Conservation (phyloP, 2,113 vertebrate species). For the Eira barbara region DNA sequence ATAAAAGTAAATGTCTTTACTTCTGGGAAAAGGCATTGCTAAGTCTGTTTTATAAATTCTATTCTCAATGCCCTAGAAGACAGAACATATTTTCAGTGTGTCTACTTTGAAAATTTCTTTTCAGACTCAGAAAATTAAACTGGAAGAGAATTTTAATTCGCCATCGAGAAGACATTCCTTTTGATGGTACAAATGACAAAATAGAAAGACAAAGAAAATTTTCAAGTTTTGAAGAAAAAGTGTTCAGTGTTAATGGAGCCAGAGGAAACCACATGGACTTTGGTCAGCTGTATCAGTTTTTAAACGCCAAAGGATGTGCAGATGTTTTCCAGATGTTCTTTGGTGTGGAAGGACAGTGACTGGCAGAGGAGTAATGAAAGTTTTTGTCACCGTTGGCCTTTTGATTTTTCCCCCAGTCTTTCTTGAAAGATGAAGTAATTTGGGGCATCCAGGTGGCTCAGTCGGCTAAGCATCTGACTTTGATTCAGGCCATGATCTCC, state of each 20-base stretch:
- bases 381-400: not conserved
- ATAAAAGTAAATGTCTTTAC: not conserved
- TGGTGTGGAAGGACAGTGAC: conserved; percentile 85
- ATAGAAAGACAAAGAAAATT: conserved; percentile 85
- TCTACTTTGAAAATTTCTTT: conserved; percentile 65
- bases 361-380: not conserved
- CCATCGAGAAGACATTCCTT: conserved; percentile 92
- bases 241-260: conserved; percentile 91
- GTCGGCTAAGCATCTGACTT: not conserved
- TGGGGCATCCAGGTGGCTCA: not conserved
- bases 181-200: conserved; percentile 76
- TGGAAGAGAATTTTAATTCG: conserved; percentile 98
- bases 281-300: conserved; percentile 94
- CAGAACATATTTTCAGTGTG: not conserved
- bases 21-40: not conserved
- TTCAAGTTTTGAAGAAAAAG: conserved; percentile 91
- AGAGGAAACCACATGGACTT: conserved; percentile 97
- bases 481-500: not conserved
- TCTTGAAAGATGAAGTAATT: not conserved
- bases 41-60: not conserved
- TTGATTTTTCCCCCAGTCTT: conserved; percentile 3
- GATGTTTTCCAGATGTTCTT: conserved; percentile 93
- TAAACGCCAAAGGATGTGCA: conserved; percentile 90
- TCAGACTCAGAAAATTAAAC: conserved; percentile 91
- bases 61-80: conserved; percentile 60